Evolutionary conservation across 2,797 vertebrate species (phyloP).

Genomic region (Hephaestus fuliginosus): DNA sequence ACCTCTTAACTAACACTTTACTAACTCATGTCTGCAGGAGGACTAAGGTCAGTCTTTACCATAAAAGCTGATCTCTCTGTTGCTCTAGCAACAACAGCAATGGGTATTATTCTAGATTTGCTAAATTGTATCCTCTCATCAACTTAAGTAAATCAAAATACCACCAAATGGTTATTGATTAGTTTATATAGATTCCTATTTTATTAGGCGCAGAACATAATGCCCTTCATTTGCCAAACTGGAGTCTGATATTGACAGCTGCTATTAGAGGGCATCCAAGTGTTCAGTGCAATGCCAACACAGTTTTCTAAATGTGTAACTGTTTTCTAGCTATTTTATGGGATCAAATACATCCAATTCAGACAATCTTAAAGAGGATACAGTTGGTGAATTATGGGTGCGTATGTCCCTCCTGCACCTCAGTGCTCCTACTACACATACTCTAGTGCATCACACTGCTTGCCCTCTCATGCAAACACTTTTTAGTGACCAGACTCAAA

Average conservation of each 20-base stretch:
- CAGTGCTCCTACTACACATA: neutral
- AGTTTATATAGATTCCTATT: slow-evolving; percentile 52
- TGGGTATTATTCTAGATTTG: slow-evolving; percentile 19
- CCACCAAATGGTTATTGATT: slow-evolving; percentile 62
- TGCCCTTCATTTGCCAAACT: slow-evolving; percentile 61
- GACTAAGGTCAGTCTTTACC: slow-evolving; percentile 21
- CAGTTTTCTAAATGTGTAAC: slow-evolving; percentile 8
- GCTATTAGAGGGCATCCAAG: slow-evolving; percentile 55
- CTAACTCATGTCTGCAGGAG: neutral
- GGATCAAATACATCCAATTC: neutral
- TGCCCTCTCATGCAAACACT: neutral
- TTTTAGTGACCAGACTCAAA: neutral
- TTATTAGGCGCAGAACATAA: slow-evolving; percentile 45
- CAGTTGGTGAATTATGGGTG: neutral
- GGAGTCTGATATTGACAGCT: slow-evolving; percentile 63
- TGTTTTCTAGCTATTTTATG: neutral
- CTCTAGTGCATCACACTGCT: neutral
- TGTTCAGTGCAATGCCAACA: slow-evolving; percentile 33
- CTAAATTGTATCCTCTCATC: slow-evolving; percentile 48
- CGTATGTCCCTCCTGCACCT: neutral
- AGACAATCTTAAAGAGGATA: neutral
- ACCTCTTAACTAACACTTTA: neutral
- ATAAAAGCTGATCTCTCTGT: slow-evolving; percentile 14
- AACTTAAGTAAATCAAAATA: slow-evolving; percentile 57
- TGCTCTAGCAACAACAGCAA: slow-evolving; percentile 5